Evolutionary conservation across 1,140 invertebrate species (phyloP).

Genomic region (Philotrypesis tridentata): DNA sequence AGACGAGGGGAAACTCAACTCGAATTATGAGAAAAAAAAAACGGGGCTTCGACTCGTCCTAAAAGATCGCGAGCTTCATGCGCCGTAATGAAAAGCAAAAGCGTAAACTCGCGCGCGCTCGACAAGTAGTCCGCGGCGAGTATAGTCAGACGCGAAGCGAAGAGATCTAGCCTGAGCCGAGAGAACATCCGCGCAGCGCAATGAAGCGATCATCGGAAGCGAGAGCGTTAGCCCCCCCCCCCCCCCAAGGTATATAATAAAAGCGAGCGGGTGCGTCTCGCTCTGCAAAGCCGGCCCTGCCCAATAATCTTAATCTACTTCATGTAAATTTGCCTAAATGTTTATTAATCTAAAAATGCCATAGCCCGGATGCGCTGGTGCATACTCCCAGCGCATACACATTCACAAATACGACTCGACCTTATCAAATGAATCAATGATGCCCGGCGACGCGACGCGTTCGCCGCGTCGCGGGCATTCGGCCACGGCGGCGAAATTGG

Average conservation of each 20-base stretch:
- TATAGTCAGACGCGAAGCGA: background rate
- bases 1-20: conserved; percentile 47
- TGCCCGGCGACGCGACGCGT: conserved; percentile 34
- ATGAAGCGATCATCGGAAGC: background rate
- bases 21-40: conserved; percentile 42
- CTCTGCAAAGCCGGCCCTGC: conserved; percentile 61
- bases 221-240: background rate
- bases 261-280: conserved; percentile 17
- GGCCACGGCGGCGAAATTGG: conserved; percentile 51
- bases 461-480: conserved; percentile 17
- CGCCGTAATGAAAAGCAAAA: background rate
- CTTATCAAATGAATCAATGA: conserved; percentile 59
- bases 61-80: background rate
- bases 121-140: conserved; percentile 28
- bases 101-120: background rate
- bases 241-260: conserved; percentile 1
- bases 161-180: background rate
- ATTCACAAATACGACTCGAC: conserved; percentile 75
- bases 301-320: conserved; percentile 73
- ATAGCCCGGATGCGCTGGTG: conserved; percentile 76
- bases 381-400: conserved; percentile 75
- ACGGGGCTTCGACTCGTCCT: conserved; percentile 8
- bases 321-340: conserved; percentile 75
- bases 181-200: background rate
- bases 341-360: conserved; percentile 75